These are phyloP conservation scores for Pachypsylla venusta DNA, from an alignment of 1,140 invertebrate genomes.

Conservation along the genomic window DNA sequence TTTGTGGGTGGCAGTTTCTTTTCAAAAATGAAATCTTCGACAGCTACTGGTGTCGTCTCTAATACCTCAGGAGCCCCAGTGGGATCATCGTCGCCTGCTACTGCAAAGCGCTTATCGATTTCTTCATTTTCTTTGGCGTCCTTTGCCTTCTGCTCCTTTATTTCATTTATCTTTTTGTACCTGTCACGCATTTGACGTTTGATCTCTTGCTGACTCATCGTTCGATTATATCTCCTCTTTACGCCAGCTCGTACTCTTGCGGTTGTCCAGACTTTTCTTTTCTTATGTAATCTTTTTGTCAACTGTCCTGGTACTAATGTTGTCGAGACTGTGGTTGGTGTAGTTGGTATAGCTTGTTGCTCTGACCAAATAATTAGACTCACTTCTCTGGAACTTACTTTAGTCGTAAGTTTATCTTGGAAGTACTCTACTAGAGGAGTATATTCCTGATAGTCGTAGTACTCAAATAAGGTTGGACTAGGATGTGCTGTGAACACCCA, in stretches of 20 bases:
- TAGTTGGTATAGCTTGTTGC: not conserved
- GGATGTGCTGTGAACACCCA: not conserved
- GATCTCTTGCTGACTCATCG: not conserved
- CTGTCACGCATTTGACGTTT: not conserved
- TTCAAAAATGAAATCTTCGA: not conserved
- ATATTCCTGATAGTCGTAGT: slow-evolving; percentile 5
- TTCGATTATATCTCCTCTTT: not conserved
- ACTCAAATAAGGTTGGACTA: not conserved
- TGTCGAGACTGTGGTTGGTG: not conserved
- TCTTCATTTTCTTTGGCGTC: not conserved
- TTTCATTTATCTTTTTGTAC: slow-evolving; percentile 1
- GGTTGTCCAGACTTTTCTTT: not conserved
- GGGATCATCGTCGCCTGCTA: not conserved
- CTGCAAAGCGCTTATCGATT: not conserved
- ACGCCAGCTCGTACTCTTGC: not conserved
- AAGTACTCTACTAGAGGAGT: not conserved
- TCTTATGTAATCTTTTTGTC: not conserved
- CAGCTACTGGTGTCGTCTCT: not conserved
- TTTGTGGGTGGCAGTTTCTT: not conserved
- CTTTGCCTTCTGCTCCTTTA: not conserved
- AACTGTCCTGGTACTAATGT: not conserved
- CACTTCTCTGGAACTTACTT: not conserved
- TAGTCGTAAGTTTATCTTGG: not conserved
- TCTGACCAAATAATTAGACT: not conserved
- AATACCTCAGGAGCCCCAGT: not conserved